Percentiles rank a stretch among this genome's conserved stretches.
These are phyloP conservation scores for Spongilla lacustris DNA, from an alignment of 37 sponge, comb jelly and placozoan genomes.

Conservation along the genomic window DNA sequence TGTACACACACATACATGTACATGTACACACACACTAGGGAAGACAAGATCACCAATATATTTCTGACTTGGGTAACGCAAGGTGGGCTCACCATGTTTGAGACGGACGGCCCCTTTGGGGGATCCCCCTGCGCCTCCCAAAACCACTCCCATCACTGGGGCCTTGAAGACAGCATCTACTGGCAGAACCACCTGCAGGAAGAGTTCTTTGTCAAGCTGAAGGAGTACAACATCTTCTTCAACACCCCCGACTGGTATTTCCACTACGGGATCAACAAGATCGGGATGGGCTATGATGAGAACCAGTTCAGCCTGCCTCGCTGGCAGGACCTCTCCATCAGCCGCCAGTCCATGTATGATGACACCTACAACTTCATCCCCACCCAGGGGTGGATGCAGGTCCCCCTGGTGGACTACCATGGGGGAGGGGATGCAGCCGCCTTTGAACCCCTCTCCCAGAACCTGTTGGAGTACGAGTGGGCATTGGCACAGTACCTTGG, in stretches of 20 bases:
- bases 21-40: too few relatives aligned
- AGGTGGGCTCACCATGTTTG: conserved; percentile 45
- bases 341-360: conserved; percentile 66
- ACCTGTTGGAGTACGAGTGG: conserved; percentile 65
- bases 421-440: conserved; percentile 55
- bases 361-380: conserved; percentile 73
- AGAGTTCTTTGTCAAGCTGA: conserved; percentile 39
- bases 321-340: conserved; percentile 62
- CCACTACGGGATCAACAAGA: conserved; percentile 55
- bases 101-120: conserved; percentile 74
- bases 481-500: conserved; percentile 66
- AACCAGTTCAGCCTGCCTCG: conserved; percentile 60
- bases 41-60: conserved; percentile 43
- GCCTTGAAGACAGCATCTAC: conserved; percentile 42
- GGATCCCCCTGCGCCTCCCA: conserved; percentile 40
- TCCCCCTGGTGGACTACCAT: conserved; percentile 60
- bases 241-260: conserved; percentile 64
- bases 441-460: conserved; percentile 53
- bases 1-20: too few relatives aligned
- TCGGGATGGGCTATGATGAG: conserved; percentile 64
- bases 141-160: conserved; percentile 46
- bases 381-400: conserved; percentile 77
- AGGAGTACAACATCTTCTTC: conserved; percentile 46
- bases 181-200: conserved; percentile 56
- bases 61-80: conserved; percentile 43